A percentile compares a stretch with the other conserved stretches of the same genome.
phyloP scores from a whole-genome alignment of 2,888 invertebrate genomes.

The Callimorpha dominula region DNA sequence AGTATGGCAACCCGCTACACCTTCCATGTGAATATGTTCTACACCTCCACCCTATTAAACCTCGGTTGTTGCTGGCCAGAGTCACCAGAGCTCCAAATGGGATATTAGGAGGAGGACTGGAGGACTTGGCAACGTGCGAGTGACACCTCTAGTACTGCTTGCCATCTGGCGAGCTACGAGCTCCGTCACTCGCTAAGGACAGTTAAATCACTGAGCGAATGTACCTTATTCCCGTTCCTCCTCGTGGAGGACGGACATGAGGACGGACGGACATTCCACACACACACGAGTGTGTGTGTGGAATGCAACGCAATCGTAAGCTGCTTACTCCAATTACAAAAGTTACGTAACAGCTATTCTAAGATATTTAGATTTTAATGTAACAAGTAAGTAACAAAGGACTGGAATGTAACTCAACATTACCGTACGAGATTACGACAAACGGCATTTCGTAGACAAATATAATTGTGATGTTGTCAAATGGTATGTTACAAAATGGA shows the following conservation, averaged over 20 bases:
- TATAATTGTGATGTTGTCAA: conserved; percentile 16
- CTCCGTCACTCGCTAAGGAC: background rate
- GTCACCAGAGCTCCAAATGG: background rate
- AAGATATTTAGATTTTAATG: background rate
- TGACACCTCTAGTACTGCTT: background rate
- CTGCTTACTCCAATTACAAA: conserved; percentile 6
- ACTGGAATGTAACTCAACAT: background rate
- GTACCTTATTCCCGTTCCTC: background rate
- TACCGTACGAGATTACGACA: conserved; percentile 21
- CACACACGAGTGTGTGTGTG: background rate
- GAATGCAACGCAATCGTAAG: background rate
- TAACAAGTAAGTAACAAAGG: background rate
- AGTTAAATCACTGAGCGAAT: background rate
- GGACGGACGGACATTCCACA: no score
- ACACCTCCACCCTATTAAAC: no score
- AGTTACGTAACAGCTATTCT: background rate
- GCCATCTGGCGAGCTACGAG: background rate
- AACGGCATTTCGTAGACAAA: conserved; percentile 25
- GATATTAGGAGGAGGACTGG: background rate
- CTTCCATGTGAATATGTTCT: no score
- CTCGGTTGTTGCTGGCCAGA: background rate
- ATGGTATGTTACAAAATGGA: conserved; percentile 3
- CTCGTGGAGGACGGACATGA: no score
- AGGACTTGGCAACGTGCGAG: background rate
- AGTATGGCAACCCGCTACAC: no score